phyloP scores from a whole-genome alignment of 2,888 invertebrate species.

The Atethmia centrago region DNA sequence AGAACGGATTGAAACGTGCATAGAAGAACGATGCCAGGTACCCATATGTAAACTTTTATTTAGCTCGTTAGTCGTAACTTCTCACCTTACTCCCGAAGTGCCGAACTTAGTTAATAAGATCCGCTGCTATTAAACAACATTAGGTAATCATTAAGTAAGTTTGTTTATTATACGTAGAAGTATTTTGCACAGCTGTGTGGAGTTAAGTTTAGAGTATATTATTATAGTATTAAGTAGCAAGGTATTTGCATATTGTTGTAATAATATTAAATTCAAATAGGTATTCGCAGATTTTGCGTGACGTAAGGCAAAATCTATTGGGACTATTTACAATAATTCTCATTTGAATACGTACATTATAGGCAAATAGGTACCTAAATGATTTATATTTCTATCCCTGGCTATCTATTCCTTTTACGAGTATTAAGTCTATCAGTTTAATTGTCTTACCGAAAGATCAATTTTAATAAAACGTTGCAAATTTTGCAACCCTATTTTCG shows the following conservation, averaged over 20 bases:
- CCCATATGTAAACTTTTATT: conserved; percentile 12
- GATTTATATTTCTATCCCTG: too few species aligned
- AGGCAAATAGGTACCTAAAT: too few species aligned
- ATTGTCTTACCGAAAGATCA: neutral
- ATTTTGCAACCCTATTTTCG: neutral
- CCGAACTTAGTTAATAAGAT: conserved; percentile 40
- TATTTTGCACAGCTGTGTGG: conserved; percentile 21
- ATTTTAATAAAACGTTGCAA: neutral
- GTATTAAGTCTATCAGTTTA: neutral
- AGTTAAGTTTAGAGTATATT: conserved; percentile 2
- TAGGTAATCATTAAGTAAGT: conserved; percentile 40
- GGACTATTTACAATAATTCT: too few species aligned
- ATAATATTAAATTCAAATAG: too few species aligned
- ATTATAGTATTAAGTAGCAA: neutral
- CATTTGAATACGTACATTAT: too few species aligned
- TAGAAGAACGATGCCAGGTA: neutral
- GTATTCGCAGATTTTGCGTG: too few species aligned
- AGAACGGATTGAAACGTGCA: neutral
- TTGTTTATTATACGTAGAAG: conserved; percentile 26
- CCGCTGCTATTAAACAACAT: conserved; percentile 42
- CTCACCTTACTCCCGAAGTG: conserved; percentile 19
- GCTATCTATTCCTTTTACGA: too few species aligned
- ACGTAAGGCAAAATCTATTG: too few species aligned
- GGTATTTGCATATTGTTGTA: neutral
- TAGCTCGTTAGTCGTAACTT: conserved; percentile 16